Conservation (phyloP, 1,140 invertebrate genomes). For the Chrysoperla carnea region DNA sequence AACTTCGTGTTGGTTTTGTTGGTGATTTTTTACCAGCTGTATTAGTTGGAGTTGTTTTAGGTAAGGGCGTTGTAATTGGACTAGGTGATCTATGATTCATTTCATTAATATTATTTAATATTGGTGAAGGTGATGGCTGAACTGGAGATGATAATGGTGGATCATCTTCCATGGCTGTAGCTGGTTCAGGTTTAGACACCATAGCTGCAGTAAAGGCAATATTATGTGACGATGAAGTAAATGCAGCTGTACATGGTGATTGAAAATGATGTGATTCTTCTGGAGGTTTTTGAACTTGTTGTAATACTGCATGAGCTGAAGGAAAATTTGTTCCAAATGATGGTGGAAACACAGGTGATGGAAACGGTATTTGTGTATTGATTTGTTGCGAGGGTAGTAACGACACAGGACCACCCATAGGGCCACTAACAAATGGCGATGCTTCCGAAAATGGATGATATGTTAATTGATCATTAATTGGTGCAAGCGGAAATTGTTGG, state of each 20-base stretch:
- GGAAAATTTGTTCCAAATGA: slow-evolving; percentile 37
- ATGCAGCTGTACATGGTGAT: slow-evolving; percentile 49
- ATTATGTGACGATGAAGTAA: slow-evolving; percentile 58
- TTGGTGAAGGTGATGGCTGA: slow-evolving; percentile 5
- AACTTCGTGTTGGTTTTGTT: slow-evolving; percentile 41
- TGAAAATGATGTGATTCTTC: slow-evolving; percentile 29
- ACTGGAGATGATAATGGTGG: slow-evolving; percentile 12
- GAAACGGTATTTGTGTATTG: slow-evolving; percentile 37
- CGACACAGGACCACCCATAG: slow-evolving; percentile 29
- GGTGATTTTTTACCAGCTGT: slow-evolving; percentile 39
- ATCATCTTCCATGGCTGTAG: slow-evolving; percentile 21
- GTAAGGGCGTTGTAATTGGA: slow-evolving; percentile 13
- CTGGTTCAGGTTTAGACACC: slow-evolving; percentile 28
- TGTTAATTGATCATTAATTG: slow-evolving; percentile 25
- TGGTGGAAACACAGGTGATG: slow-evolving; percentile 42
- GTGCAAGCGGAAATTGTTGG: slow-evolving; percentile 19
- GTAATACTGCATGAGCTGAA: slow-evolving; percentile 27
- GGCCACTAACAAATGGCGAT: slow-evolving; percentile 27
- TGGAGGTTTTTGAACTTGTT: slow-evolving; percentile 31
- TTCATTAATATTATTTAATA: slow-evolving; percentile 6
- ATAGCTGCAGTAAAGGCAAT: slow-evolving; percentile 58
- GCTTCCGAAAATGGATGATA: slow-evolving; percentile 30
- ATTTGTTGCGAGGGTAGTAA: slow-evolving; percentile 36
- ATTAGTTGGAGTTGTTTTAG: slow-evolving; percentile 13
- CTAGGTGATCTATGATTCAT: slow-evolving; percentile 15